Percentiles rank a stretch among this genome's conserved stretches.
Conservation (phyloP, 1,140 invertebrate genomes). For the Zaprionus ghesquierei region DNA sequence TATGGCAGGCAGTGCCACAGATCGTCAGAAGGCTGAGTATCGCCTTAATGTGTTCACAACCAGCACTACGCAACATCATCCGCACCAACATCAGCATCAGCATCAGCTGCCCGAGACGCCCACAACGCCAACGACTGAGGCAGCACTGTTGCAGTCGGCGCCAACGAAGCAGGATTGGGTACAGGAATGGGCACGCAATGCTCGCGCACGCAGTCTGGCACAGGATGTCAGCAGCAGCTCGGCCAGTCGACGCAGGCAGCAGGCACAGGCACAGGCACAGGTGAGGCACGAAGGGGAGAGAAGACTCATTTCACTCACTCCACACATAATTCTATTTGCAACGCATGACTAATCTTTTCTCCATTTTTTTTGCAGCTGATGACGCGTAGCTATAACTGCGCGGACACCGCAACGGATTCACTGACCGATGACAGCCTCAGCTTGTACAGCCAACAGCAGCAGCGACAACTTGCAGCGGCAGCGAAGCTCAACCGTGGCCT, state of each 20-base stretch:
- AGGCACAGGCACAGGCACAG: conserved; percentile 49
- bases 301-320: no score
- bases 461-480: conserved; percentile 52
- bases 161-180: conserved; percentile 82
- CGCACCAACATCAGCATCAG: conserved; percentile 37
- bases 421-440: conserved; percentile 78
- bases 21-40: conserved; percentile 81
- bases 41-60: conserved; percentile 78
- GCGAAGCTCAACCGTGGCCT: conserved; percentile 63
- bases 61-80: conserved; percentile 45
- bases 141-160: conserved; percentile 68
- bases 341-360: not conserved
- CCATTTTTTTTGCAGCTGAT: conserved; percentile 49
- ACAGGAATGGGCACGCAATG: conserved; percentile 81
- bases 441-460: conserved; percentile 61
- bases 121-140: conserved; percentile 64
- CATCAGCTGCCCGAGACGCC: conserved; percentile 73
- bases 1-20: conserved; percentile 65
- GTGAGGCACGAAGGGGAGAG: not conserved
- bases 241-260: conserved; percentile 55
- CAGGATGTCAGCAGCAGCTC: conserved; percentile 65
- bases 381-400: conserved; percentile 81
- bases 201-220: conserved; percentile 71
- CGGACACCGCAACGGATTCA: conserved; percentile 64
- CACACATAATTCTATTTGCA: not conserved